Percentiles rank a stretch among this genome's conserved stretches.
phyloP scores from a whole-genome alignment of 1,140 invertebrate species.

The Cephus cinctus region DNA sequence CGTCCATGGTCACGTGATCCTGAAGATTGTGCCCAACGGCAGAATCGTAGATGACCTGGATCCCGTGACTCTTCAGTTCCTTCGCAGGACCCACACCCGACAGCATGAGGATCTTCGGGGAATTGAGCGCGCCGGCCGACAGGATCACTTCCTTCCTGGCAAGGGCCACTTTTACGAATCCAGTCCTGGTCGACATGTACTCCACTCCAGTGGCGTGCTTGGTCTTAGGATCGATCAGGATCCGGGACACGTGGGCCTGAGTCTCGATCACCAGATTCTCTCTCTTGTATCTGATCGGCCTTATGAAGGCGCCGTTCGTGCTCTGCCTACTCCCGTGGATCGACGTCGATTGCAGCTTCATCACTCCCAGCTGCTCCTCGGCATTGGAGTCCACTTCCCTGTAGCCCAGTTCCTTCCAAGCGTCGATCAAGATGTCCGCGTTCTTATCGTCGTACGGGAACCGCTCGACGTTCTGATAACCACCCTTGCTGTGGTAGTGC shows the following conservation, averaged over 20 bases:
- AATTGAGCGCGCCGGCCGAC: constrained; percentile 60
- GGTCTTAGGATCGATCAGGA: constrained; percentile 70
- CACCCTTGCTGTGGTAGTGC: constrained; percentile 59
- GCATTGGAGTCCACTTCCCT: constrained; percentile 59
- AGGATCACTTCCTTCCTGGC: constrained; percentile 69
- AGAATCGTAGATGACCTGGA: constrained; percentile 58
- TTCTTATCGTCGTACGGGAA: constrained; percentile 63
- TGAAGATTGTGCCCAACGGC: constrained; percentile 73
- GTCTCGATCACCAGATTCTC: constrained; percentile 71
- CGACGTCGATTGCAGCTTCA: constrained; percentile 61
- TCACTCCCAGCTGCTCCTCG: constrained; percentile 59
- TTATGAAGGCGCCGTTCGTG: constrained; percentile 71
- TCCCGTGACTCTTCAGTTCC: constrained; percentile 53
- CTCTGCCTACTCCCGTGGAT: constrained; percentile 67
- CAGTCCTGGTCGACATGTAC: constrained; percentile 52
- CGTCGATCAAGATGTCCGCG: constrained; percentile 56
- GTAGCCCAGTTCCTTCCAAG: constrained; percentile 62
- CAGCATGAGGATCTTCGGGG: constrained; percentile 59
- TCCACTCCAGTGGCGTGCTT: constrained; percentile 72
- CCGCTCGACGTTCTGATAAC: constrained; percentile 63
- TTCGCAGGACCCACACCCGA: constrained; percentile 62
- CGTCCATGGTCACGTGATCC: constrained; percentile 63
- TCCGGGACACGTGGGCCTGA: constrained; percentile 67
- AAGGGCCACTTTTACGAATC: constrained; percentile 48
- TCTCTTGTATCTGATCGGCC: constrained; percentile 66